Conservation (phyloP, 2,113 vertebrate genomes). For the Saguinus midas region DNA sequence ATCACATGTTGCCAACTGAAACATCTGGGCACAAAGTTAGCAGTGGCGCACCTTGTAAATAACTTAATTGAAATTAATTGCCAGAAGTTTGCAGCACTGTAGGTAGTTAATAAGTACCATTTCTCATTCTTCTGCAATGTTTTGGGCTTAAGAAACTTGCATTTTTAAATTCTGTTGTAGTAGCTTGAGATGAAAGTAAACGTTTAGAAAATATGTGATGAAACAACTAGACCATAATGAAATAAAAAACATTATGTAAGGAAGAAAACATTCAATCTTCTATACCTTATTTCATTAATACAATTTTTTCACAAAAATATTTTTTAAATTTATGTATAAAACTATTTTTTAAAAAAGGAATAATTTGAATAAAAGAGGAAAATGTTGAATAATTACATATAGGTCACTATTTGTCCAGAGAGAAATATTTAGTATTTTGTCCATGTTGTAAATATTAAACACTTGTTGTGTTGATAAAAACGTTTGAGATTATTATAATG, state of each 20-base stretch:
- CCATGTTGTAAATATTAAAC: background rate
- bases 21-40: slow-evolving; percentile 69
- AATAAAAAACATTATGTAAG: background rate
- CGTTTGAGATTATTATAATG: background rate
- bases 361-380: background rate
- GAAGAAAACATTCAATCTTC: background rate
- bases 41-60: slow-evolving; percentile 68
- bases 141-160: slow-evolving; percentile 26
- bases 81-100: slow-evolving; percentile 51
- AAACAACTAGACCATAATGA: background rate
- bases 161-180: background rate
- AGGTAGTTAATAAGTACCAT: background rate
- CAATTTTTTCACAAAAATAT: slow-evolving; percentile 13
- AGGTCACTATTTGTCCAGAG: slow-evolving; percentile 26
- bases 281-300: background rate
- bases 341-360: background rate
- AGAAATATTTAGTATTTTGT: background rate
- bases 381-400: background rate
- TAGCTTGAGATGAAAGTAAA: background rate
- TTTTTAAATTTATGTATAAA: slow-evolving; percentile 1
- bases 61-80: slow-evolving; percentile 75
- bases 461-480: background rate
- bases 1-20: slow-evolving; percentile 68
- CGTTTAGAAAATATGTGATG: background rate
- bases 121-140: slow-evolving; percentile 17